Conservation (phyloP, 2,888 invertebrate species). For the Pollenia amentaria region DNA sequence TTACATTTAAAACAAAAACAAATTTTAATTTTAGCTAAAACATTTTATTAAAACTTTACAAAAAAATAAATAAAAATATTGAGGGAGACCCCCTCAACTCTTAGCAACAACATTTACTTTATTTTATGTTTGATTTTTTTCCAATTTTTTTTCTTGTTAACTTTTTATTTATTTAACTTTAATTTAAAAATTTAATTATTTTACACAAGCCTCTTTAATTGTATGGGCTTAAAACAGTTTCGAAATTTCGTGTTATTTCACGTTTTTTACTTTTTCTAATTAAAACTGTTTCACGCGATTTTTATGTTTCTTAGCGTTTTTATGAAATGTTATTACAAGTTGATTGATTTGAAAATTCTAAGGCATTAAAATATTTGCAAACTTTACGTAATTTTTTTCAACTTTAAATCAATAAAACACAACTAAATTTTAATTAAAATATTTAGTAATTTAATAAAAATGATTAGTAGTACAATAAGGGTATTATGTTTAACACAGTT, state of each 20-base stretch:
- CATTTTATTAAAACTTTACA: too few relatives aligned
- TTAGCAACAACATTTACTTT: slow-evolving; percentile 35
- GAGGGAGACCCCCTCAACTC: slow-evolving; percentile 28
- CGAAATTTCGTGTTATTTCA: slow-evolving; percentile 40
- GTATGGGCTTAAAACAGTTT: slow-evolving; percentile 35
- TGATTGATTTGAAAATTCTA: slow-evolving; percentile 56
- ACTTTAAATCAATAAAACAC: not conserved
- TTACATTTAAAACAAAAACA: not conserved
- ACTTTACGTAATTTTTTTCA: slow-evolving; percentile 34
- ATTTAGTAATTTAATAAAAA: slow-evolving; percentile 2
- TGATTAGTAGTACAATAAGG: too few relatives aligned
- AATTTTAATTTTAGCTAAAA: not conserved
- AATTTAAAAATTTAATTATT: slow-evolving; percentile 30
- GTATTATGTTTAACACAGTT: too few relatives aligned
- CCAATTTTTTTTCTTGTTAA: not conserved
- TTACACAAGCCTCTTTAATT: slow-evolving; percentile 3
- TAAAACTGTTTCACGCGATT: slow-evolving; percentile 68
- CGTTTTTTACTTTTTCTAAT: slow-evolving; percentile 52
- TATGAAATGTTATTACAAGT: not conserved
- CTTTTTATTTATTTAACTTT: slow-evolving; percentile 10
- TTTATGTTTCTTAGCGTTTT: slow-evolving; percentile 46
- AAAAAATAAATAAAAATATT: not conserved
- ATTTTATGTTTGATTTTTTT: not conserved
- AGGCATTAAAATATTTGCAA: slow-evolving; percentile 5
- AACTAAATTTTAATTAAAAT: not conserved